These are phyloP conservation scores for Anthopleura xanthogrammica DNA, from an alignment of 92 coral and sea anemone genomes.

Conservation along the genomic window DNA sequence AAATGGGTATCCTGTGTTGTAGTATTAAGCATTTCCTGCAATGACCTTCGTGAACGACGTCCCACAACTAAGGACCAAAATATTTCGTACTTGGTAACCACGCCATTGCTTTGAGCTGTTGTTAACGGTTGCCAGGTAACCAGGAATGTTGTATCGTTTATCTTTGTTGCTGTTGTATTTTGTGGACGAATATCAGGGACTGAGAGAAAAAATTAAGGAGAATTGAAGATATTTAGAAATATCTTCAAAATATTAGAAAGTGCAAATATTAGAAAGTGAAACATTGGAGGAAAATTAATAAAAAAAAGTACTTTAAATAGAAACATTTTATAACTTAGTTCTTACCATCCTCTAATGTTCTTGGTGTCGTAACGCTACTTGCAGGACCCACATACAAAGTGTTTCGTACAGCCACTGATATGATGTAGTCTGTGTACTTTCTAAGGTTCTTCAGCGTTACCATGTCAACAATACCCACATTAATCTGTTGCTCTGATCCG, in stretches of 20 bases:
- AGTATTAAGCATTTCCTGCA: neutral
- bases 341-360: conserved; percentile 24
- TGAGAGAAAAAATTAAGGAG: neutral
- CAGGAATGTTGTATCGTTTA: conserved; percentile 14
- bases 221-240: neutral
- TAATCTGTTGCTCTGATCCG: neutral
- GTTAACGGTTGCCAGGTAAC: conserved; percentile 26
- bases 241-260: too few relatives aligned
- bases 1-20: conserved; percentile 23
- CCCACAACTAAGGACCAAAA: conserved; percentile 6
- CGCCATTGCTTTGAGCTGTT: conserved; percentile 17
- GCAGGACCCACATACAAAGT: conserved; percentile 7
- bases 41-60: conserved; percentile 5
- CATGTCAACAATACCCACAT: neutral
- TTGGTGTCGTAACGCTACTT: neutral
- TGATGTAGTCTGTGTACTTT: neutral
- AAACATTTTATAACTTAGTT: neutral
- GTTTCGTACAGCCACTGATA: conserved; percentile 10
- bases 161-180: neutral
- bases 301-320: neutral
- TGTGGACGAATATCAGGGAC: conserved; percentile 15
- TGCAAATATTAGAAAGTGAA: too few relatives aligned
- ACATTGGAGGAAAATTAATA: neutral
- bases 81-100: conserved; percentile 1
- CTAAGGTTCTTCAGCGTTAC: neutral